A percentile compares a stretch with the other conserved stretches of the same genome.
Conservation (phyloP, 2,888 invertebrate species). For the Apamea crenata region DNA sequence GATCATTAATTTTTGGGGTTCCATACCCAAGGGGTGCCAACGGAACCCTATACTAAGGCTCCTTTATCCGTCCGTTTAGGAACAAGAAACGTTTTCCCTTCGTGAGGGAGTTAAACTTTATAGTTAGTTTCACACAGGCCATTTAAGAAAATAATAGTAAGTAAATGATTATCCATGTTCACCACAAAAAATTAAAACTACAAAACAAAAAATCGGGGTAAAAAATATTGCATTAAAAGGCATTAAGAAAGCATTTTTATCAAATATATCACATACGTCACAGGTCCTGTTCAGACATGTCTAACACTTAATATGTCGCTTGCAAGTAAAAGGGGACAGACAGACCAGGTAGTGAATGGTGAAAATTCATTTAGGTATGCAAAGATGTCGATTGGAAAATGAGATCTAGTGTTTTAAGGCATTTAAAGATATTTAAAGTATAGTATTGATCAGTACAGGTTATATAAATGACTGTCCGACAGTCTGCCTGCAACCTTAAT, state of each 20-base stretch:
- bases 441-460: neutral
- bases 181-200: conserved; percentile 40
- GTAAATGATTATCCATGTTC: conserved; percentile 9
- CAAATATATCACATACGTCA: conserved; percentile 69
- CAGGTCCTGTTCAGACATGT: conserved; percentile 39
- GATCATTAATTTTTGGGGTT: neutral
- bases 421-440: neutral
- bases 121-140: too few relatives aligned
- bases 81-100: neutral
- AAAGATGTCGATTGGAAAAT: conserved; percentile 7
- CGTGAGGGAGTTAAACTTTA: too few relatives aligned
- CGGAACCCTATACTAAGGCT: neutral
- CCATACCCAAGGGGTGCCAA: neutral
- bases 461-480: neutral
- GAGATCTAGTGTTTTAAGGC: conserved; percentile 18
- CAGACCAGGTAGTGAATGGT: neutral
- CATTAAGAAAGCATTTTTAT: conserved; percentile 57
- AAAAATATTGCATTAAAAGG: conserved; percentile 60
- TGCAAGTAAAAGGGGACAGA: conserved; percentile 2
- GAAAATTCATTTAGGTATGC: neutral
- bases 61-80: neutral
- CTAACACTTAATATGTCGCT: conserved; percentile 45
- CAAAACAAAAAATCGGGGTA: conserved; percentile 53
- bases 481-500: neutral
- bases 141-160: neutral